These are phyloP conservation scores for Nephrotoma flavescens DNA, from an alignment of 2,888 invertebrate genomes.

Conservation along the genomic window DNA sequence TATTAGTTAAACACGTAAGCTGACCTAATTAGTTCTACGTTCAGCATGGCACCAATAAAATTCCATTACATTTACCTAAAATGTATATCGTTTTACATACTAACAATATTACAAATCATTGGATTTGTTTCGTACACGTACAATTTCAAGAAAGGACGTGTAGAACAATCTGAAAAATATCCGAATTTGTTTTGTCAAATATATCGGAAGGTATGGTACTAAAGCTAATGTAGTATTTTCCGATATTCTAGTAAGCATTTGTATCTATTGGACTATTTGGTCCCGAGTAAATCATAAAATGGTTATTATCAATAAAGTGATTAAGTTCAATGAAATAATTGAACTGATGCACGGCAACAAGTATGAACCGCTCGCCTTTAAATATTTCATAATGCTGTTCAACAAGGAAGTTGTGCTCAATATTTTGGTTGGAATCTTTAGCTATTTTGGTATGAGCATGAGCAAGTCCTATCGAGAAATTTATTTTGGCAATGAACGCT, in stretches of 20 bases:
- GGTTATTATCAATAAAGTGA: not conserved
- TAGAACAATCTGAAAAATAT: not conserved
- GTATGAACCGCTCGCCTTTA: not conserved
- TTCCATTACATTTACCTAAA: not conserved
- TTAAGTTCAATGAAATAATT: not conserved
- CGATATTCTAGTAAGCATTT: not conserved
- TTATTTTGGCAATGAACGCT: not conserved
- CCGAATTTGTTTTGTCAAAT: not conserved
- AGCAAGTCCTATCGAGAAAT: not conserved
- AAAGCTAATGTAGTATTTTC: not conserved
- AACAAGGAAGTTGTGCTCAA: not conserved
- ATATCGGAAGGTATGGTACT: not conserved
- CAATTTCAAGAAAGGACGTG: not conserved
- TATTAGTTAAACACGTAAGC: too few relatives aligned
- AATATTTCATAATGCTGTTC: not conserved
- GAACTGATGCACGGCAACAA: not conserved
- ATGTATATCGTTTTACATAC: not conserved
- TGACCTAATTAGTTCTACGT: not conserved
- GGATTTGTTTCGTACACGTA: not conserved
- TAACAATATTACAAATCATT: not conserved
- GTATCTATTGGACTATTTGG: not conserved
- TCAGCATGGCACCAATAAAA: not conserved
- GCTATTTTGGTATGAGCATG: not conserved
- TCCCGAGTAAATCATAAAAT: not conserved
- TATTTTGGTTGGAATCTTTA: not conserved